phyloP scores from a whole-genome alignment of 2,888 invertebrate genomes.

The Hydriomena furcata region DNA sequence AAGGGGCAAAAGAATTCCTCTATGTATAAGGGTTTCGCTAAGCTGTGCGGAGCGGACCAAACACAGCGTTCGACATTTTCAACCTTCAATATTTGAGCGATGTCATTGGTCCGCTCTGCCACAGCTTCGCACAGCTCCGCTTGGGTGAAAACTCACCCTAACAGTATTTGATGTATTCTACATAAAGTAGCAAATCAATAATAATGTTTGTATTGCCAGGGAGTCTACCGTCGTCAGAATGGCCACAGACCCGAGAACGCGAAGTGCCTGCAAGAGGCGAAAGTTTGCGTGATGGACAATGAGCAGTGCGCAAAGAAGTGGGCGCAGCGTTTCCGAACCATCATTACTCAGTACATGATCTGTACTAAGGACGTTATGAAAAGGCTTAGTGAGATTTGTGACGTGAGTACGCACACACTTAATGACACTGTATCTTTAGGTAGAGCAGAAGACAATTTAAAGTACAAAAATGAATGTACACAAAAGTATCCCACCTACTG shows the following conservation, averaged over 20 bases:
- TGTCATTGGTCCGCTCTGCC: too few species aligned
- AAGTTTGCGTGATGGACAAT: slow-evolving; percentile 76
- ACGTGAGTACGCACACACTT: slow-evolving; percentile 64
- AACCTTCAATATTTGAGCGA: too few species aligned
- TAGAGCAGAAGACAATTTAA: too few species aligned
- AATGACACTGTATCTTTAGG: too few species aligned
- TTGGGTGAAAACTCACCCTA: too few species aligned
- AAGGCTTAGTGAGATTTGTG: slow-evolving; percentile 69
- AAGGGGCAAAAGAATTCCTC: too few species aligned
- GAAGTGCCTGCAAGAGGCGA: slow-evolving; percentile 71
- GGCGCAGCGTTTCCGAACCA: slow-evolving; percentile 67
- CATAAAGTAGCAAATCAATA: too few species aligned
- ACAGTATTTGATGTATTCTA: too few species aligned
- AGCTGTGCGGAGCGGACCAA: too few species aligned
- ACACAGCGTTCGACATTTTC: too few species aligned
- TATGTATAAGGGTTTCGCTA: too few species aligned
- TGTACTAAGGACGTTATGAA: slow-evolving; percentile 77
- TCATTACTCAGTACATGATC: slow-evolving; percentile 75
- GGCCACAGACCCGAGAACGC: slow-evolving; percentile 61
- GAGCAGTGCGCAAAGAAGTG: slow-evolving; percentile 75
- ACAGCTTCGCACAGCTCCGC: too few species aligned
- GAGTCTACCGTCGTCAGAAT: slow-evolving; percentile 66
- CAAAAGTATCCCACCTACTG: background rate
- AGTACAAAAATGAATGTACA: background rate
- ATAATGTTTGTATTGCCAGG: slow-evolving; percentile 46